Percentiles rank a stretch among this genome's conserved stretches.
phyloP scores from a whole-genome alignment of 1,140 invertebrate genomes.

The Cydia pomonella region DNA sequence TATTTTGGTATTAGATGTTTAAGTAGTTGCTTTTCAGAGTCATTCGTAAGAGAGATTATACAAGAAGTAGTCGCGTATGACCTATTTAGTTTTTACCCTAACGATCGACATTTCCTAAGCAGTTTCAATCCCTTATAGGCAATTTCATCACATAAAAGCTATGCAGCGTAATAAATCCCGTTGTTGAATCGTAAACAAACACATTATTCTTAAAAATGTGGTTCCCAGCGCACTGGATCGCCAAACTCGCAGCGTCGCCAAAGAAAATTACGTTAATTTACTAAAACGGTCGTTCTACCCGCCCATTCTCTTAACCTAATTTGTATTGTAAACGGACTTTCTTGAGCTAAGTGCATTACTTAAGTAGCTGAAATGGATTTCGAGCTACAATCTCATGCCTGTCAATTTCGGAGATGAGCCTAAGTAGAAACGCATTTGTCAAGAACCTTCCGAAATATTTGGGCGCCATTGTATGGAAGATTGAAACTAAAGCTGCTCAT shows the following conservation, averaged over 20 bases:
- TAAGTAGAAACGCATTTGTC: not conserved
- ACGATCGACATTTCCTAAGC: too few relatives aligned
- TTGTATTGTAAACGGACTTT: slow-evolving; percentile 27
- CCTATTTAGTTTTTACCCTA: too few relatives aligned
- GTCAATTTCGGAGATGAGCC: slow-evolving; percentile 7
- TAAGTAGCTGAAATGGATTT: slow-evolving; percentile 22
- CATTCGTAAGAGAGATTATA: too few relatives aligned
- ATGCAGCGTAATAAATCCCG: not conserved
- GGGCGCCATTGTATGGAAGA: not conserved
- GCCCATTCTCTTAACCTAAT: slow-evolving; percentile 25
- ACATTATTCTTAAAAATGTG: not conserved
- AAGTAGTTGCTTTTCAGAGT: too few relatives aligned
- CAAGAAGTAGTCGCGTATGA: too few relatives aligned
- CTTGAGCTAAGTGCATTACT: slow-evolving; percentile 24
- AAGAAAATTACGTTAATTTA: slow-evolving; percentile 32
- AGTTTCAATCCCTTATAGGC: too few relatives aligned
- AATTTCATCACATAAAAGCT: too few relatives aligned
- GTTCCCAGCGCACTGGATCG: not conserved
- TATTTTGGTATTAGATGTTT: too few relatives aligned
- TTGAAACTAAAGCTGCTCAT: slow-evolving; percentile 22
- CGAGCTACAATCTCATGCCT: not conserved
- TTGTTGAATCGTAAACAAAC: not conserved
- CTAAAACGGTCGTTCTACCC: slow-evolving; percentile 11
- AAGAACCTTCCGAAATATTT: slow-evolving; percentile 7
- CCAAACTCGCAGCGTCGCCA: not conserved